These are phyloP conservation scores for Nematostella vectensis DNA, from an alignment of 92 coral and sea anemone species.

Conservation along the genomic window DNA sequence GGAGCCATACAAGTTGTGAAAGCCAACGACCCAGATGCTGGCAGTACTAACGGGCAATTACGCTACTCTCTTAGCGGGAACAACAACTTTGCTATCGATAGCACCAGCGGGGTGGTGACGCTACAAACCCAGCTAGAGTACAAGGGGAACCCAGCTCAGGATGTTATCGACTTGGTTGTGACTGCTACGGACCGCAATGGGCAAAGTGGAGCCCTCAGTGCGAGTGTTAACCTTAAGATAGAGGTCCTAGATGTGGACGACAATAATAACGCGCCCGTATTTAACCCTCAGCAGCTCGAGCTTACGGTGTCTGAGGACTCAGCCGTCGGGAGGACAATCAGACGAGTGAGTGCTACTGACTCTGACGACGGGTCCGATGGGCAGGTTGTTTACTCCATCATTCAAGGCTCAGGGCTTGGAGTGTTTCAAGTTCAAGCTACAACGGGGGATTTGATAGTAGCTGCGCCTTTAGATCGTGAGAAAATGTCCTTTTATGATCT, in stretches of 20 bases:
- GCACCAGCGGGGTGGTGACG: constrained; percentile 50
- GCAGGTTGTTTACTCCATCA: constrained; percentile 40
- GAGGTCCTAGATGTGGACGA: constrained; percentile 58
- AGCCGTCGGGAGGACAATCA: constrained; percentile 22
- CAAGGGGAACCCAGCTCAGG: constrained; percentile 3
- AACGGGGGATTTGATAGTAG: constrained; percentile 41
- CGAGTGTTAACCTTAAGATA: constrained; percentile 20
- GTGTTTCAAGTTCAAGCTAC: constrained; percentile 40
- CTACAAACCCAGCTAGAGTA: constrained; percentile 21
- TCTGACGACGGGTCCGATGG: constrained; percentile 29
- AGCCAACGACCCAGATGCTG: constrained; percentile 52
- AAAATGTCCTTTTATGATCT: constrained; percentile 48
- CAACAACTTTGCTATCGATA: constrained; percentile 29
- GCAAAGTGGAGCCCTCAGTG: constrained; percentile 17
- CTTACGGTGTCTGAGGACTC: constrained; percentile 20
- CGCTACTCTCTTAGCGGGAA: constrained; percentile 39
- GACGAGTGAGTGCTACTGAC: constrained; percentile 39
- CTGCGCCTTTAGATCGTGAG: constrained; percentile 47
- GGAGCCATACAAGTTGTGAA: constrained; percentile 50
- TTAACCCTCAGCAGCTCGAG: constrained; percentile 38
- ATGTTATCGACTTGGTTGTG: constrained; percentile 26
- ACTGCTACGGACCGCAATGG: constrained; percentile 34
- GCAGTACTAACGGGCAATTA: constrained; percentile 36
- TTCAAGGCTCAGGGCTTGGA: constrained; percentile 67
- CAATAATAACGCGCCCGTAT: constrained; percentile 46